Evolutionary conservation across 2,113 vertebrate species (phyloP).

Genomic region (Sardina pilchardus): DNA sequence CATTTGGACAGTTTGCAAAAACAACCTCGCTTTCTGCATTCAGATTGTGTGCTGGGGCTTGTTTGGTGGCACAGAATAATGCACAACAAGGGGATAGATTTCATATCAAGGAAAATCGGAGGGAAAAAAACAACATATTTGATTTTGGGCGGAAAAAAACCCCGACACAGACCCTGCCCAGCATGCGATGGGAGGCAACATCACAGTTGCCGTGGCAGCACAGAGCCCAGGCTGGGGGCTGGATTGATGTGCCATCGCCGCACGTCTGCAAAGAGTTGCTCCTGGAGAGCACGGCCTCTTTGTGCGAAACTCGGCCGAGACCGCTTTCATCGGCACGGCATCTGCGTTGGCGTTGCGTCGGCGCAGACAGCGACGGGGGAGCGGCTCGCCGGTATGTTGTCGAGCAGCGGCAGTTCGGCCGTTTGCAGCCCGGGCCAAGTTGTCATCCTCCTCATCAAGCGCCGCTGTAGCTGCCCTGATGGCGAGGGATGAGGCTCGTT

Average conservation of each 20-base stretch:
- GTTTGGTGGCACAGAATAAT: slow-evolving; percentile 1
- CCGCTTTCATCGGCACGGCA: slow-evolving; percentile 49
- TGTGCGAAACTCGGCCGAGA: slow-evolving; percentile 29
- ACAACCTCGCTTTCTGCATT: not conserved
- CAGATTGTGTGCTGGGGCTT: not conserved
- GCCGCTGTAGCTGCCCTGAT: not conserved
- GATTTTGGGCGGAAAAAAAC: not conserved
- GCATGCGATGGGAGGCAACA: slow-evolving; percentile 45
- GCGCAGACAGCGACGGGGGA: not conserved
- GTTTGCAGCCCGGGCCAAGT: not conserved
- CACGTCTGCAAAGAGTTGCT: slow-evolving; percentile 39
- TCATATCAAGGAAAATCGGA: slow-evolving; percentile 5
- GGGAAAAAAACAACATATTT: slow-evolving; percentile 2
- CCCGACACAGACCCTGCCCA: slow-evolving; percentile 35
- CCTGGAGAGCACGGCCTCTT: slow-evolving; percentile 30
- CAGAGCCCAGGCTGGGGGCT: slow-evolving; percentile 38
- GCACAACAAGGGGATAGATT: slow-evolving; percentile 1
- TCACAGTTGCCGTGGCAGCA: slow-evolving; percentile 49
- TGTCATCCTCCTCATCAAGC: not conserved
- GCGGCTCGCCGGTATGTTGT: not conserved
- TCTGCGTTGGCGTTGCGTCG: not conserved
- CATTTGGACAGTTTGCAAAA: slow-evolving; percentile 4
- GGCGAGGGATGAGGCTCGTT: not conserved
- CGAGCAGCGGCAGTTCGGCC: not conserved
- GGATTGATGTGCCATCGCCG: slow-evolving; percentile 37